Evolutionary conservation across 2,113 vertebrate species (phyloP).

Genomic region (Galemys pyrenaicus): DNA sequence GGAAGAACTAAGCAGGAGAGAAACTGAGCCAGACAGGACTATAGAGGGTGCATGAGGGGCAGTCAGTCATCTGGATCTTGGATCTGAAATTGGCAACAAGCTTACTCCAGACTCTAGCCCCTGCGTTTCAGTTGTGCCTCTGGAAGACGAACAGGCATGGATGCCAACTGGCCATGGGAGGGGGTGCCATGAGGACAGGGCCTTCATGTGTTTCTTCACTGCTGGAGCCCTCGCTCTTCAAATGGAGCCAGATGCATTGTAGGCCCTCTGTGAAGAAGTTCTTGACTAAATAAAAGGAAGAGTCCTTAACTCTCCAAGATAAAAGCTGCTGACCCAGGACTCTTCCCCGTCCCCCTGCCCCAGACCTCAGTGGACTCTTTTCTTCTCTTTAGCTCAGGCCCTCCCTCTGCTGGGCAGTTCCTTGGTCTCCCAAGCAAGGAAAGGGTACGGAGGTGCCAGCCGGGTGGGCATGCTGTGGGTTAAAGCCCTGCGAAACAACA

Average conservation of each 20-base stretch:
- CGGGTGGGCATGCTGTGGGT: conserved; percentile 74
- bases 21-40: background rate
- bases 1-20: conserved; percentile 28
- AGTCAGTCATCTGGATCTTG: background rate
- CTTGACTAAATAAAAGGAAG: conserved; percentile 30
- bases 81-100: background rate
- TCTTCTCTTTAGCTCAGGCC: conserved; percentile 73
- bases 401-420: conserved; percentile 75
- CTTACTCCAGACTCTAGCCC: background rate
- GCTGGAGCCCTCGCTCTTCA: background rate
- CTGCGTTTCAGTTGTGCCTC: background rate
- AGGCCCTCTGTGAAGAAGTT: background rate
- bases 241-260: background rate
- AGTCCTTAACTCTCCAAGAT: background rate
- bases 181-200: background rate
- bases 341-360: background rate
- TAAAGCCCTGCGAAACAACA: conserved; percentile 74
- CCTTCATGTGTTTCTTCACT: conserved; percentile 1
- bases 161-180: background rate
- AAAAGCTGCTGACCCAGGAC: conserved; percentile 1
- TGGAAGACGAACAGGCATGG: background rate
- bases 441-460: conserved; percentile 73
- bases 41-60: background rate
- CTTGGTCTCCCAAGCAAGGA: conserved; percentile 68
- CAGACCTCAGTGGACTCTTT: background rate